Evolutionary conservation across 2,113 vertebrate species (phyloP), one percentile per base, ranked within the genome.

Genomic region (Myotis davidii): DNA sequence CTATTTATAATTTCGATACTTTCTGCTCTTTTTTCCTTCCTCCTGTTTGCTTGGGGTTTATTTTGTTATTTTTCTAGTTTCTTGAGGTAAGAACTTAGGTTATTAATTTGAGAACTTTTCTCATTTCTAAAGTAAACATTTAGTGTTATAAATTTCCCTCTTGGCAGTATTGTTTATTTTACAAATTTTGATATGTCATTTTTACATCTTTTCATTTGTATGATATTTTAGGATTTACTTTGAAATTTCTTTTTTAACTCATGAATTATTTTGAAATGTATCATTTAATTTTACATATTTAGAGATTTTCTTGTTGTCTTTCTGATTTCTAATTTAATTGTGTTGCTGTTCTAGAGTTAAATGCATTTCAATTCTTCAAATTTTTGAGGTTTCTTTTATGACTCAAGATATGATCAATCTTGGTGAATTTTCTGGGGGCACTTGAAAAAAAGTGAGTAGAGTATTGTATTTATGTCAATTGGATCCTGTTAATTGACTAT

Each of bases 201-300:
- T 45, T 52, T 52, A 14, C 48, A 59, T 82, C n/a, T 17, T n/a
- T 56, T 91, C 10, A 32, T 13, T 79, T 54, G n/a, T 65, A 17
- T 13, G 29, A 10, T 83, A 67, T 70, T 82, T 65, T 27, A 48
- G 18, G 4, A 5, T 56, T 52, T 69, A 10, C 17, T 78, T 74
- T 86, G 14, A 45, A 6, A 45, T 74, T 64, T 83, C 3, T 10
- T 64, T 14, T 77, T 45, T 45, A 91, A 48, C 1, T n/a, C 9
- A 13, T 96, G 4, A 94, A 83, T 79, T 74, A 48, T 88, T 93
- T 84, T 78, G 3, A 92, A 54, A 23, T 92, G 11, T 89, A 3
- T 39, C 83, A n/a, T 50, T 73, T 73, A 59, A 37, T n/a, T 90
- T 34, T 39, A n/a, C 11, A 39, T 76, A 65, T 78, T 84, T 32